Evolutionary conservation across 2,888 invertebrate species (phyloP).

Genomic region (Eupithecia tripunctaria): DNA sequence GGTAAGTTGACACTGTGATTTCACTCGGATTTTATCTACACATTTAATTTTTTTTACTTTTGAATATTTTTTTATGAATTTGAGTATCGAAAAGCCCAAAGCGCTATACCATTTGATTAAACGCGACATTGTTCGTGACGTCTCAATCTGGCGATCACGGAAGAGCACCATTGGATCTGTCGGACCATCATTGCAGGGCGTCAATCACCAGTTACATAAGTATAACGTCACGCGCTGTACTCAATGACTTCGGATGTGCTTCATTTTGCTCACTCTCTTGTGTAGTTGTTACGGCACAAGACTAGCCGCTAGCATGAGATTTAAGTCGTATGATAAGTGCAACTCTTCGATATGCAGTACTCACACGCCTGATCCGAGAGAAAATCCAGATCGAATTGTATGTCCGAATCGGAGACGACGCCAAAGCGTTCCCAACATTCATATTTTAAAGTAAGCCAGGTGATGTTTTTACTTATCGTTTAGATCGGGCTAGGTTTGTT

Average conservation of each 20-base stretch:
- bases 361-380: not conserved
- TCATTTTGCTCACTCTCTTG: not conserved
- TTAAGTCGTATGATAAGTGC: too few relatives aligned
- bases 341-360: not conserved
- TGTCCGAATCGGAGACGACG: not conserved
- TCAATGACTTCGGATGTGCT: not conserved
- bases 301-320: too few relatives aligned
- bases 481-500: not conserved
- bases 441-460: too few relatives aligned
- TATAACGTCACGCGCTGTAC: conserved; percentile 52
- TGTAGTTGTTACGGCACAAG: too few relatives aligned
- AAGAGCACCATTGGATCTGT: conserved; percentile 69
- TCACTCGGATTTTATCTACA: too few relatives aligned
- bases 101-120: conserved; percentile 46
- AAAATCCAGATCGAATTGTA: not conserved
- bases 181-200: conserved; percentile 70
- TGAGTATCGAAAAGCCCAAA: conserved; percentile 32
- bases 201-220: conserved; percentile 77
- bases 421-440: not conserved
- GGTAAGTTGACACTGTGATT: not conserved
- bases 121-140: conserved; percentile 67
- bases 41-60: too few relatives aligned
- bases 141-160: conserved; percentile 74
- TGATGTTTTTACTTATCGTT: too few relatives aligned
- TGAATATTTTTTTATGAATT: not conserved